Conservation (phyloP, 2,113 vertebrate species). For the Gymnorhina tibicen region DNA sequence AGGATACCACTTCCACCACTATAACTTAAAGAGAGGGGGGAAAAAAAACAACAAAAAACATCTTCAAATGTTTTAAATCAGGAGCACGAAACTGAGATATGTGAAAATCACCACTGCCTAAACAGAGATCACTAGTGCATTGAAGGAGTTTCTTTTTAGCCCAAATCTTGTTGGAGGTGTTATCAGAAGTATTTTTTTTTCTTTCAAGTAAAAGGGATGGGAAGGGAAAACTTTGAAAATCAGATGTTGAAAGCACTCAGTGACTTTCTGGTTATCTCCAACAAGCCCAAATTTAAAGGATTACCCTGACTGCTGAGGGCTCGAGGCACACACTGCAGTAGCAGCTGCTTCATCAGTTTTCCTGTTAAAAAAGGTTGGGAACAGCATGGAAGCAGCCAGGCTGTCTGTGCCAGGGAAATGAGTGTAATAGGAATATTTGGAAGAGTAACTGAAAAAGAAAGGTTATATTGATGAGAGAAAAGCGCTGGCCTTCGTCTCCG, state of each 20-base stretch:
- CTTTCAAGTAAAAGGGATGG: not conserved
- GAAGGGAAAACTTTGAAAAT: not conserved
- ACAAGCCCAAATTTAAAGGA: not conserved
- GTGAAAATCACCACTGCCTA: not conserved
- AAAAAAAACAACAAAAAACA: not conserved
- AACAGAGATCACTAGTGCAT: not conserved
- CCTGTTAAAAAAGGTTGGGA: not conserved
- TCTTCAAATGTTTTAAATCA: not conserved
- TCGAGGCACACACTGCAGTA: not conserved
- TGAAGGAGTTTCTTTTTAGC: not conserved
- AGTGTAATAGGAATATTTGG: not conserved
- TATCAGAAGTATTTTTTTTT: not conserved
- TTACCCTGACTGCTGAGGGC: not conserved
- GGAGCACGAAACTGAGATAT: not conserved
- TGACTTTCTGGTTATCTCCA: not conserved
- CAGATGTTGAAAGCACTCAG: not conserved
- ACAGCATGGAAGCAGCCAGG: not conserved
- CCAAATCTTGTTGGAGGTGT: not conserved
- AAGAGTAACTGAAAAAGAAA: not conserved
- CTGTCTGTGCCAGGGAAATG: not conserved
- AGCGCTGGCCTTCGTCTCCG: not conserved
- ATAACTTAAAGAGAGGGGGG: rapidly evolving
- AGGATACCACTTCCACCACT: not conserved
- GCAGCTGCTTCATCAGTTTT: not conserved
- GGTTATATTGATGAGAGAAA: not conserved